Percentiles rank a stretch among this genome's conserved stretches.
These are phyloP conservation scores for Dryococelus australis DNA, from an alignment of 2,888 invertebrate genomes.

Conservation along the genomic window DNA sequence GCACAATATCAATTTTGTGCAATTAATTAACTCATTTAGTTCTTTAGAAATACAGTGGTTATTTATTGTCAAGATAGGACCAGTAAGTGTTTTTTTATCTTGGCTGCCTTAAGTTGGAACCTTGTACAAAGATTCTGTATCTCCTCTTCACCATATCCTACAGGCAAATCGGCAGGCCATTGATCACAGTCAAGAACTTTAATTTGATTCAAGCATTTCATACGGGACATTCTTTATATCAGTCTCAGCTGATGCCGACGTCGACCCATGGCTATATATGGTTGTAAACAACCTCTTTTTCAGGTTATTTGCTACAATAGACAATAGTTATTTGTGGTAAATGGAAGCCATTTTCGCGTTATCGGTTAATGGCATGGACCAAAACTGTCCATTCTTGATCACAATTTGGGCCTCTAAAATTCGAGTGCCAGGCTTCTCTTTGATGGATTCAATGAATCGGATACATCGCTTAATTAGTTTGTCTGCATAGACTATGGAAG, in stretches of 20 bases:
- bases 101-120: background rate
- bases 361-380: too few relatives aligned
- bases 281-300: background rate
- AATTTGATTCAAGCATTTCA: background rate
- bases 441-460: too few relatives aligned
- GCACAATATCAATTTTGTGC: background rate
- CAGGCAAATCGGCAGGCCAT: background rate
- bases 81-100: background rate
- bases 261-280: background rate
- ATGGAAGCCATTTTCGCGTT: too few relatives aligned
- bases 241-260: background rate
- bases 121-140: too few relatives aligned
- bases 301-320: too few relatives aligned
- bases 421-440: too few relatives aligned
- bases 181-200: conserved; percentile 23
- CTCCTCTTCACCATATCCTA: background rate
- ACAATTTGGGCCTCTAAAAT: too few relatives aligned
- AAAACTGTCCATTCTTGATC: too few relatives aligned
- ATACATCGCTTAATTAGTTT: too few relatives aligned
- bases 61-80: background rate
- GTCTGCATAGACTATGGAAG: too few relatives aligned
- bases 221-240: background rate
- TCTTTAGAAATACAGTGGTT: background rate
- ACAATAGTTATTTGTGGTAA: too few relatives aligned
- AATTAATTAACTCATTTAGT: background rate